Percentiles rank a stretch among this genome's conserved stretches.
phyloP scores from a whole-genome alignment of 2,113 vertebrate species.

The Manacus vitellinus region DNA sequence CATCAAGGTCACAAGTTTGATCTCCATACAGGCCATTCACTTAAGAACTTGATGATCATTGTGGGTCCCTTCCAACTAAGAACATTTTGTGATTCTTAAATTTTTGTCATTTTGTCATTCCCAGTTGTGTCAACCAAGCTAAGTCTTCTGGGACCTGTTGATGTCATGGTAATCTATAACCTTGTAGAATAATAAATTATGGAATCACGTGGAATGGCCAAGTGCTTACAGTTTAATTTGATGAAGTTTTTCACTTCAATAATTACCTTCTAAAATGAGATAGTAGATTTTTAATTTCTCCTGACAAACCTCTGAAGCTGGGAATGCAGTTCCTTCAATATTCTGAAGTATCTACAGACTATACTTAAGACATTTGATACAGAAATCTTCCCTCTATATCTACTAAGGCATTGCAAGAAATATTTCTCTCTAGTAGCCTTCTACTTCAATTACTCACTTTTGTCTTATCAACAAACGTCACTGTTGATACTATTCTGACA shows the following conservation, averaged over 20 bases:
- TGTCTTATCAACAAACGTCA: background rate
- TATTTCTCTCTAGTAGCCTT: background rate
- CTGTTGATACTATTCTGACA: background rate
- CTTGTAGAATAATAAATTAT: background rate
- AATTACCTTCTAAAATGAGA: background rate
- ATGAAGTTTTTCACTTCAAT: background rate
- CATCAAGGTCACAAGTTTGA: background rate
- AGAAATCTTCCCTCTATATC: background rate
- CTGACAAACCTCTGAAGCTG: background rate
- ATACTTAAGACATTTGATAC: background rate
- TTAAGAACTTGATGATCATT: background rate
- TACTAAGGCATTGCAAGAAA: background rate
- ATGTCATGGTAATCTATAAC: background rate
- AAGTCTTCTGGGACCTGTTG: background rate
- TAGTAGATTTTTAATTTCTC: background rate
- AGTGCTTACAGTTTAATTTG: background rate
- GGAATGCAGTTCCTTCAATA: background rate
- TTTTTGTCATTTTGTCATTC: background rate
- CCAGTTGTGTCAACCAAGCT: background rate
- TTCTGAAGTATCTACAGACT: background rate
- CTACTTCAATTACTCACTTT: background rate
- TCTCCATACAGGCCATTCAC: background rate
- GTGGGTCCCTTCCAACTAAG: background rate
- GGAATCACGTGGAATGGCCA: background rate
- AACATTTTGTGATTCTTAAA: background rate